A percentile compares a stretch with the other conserved stretches of the same genome.
phyloP scores from a whole-genome alignment of 2,113 vertebrate genomes.

The Cebus imitator region DNA sequence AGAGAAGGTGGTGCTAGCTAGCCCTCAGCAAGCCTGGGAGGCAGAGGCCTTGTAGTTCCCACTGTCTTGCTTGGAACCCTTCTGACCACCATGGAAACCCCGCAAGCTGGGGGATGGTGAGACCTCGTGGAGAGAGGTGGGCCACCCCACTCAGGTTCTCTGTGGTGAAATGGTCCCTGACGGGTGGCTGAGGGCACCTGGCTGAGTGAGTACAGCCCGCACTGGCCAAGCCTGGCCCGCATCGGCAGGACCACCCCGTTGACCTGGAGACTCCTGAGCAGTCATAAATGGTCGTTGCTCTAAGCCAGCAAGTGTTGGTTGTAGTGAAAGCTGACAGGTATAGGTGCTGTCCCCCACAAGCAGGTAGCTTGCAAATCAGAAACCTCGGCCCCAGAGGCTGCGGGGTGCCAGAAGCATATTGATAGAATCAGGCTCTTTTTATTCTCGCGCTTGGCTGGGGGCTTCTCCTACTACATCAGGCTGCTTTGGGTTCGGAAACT shows the following conservation, averaged over 20 bases:
- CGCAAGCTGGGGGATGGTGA: neutral
- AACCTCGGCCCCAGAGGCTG: neutral
- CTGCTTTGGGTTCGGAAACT: neutral
- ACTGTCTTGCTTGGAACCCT: neutral
- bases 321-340: neutral
- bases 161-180: neutral
- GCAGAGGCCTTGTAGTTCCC: neutral
- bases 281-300: neutral
- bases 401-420: too few species aligned
- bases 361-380: neutral
- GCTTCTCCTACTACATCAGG: neutral
- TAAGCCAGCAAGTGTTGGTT: neutral
- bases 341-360: accelerated
- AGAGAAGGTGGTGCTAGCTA: neutral
- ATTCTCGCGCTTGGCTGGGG: neutral
- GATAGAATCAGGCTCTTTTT: neutral
- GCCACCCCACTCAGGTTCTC: neutral
- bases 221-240: neutral
- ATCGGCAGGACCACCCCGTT: neutral
- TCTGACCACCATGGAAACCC: neutral
- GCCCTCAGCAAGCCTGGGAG: neutral
- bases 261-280: neutral
- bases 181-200: too few species aligned
- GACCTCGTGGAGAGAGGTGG: accelerated
- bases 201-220: neutral